Evolutionary conservation across 2,797 vertebrate species (phyloP).

Genomic region (Hephaestus fuliginosus): DNA sequence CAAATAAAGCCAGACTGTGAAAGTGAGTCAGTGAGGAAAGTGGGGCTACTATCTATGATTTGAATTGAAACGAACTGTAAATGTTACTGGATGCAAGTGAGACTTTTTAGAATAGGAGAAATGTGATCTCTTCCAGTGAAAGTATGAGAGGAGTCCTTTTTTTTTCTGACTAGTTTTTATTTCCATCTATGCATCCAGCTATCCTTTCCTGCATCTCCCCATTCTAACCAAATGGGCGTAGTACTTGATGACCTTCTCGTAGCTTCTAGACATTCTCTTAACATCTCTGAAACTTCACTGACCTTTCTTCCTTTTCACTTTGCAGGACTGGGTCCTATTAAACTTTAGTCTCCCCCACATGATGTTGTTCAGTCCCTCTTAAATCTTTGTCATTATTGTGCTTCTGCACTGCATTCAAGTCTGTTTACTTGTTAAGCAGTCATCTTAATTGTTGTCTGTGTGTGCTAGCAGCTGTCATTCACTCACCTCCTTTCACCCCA

Average conservation of each 20-base stretch:
- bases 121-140: background rate
- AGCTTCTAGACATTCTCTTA: background rate
- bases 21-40: no score
- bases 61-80: no score
- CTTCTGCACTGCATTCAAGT: background rate
- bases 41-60: no score
- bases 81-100: background rate
- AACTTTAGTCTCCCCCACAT: background rate
- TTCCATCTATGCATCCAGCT: background rate
- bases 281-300: constrained; percentile 20
- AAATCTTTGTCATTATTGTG: background rate
- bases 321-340: background rate
- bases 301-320: constrained; percentile 19
- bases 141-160: background rate
- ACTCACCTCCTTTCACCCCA: constrained; percentile 24
- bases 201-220: background rate
- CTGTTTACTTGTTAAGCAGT: constrained; percentile 4
- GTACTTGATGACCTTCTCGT: constrained; percentile 7
- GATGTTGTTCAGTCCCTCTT: background rate
- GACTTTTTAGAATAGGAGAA: background rate
- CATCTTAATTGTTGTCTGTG: background rate
- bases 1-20: no score
- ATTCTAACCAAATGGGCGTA: constrained; percentile 1
- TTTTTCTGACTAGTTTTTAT: background rate
- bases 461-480: constrained; percentile 24